Percentiles rank a stretch among this genome's conserved stretches.
These are phyloP conservation scores for Myoxocephalus aenaeus DNA, from an alignment of 2,797 vertebrate species.

Conservation along the genomic window DNA sequence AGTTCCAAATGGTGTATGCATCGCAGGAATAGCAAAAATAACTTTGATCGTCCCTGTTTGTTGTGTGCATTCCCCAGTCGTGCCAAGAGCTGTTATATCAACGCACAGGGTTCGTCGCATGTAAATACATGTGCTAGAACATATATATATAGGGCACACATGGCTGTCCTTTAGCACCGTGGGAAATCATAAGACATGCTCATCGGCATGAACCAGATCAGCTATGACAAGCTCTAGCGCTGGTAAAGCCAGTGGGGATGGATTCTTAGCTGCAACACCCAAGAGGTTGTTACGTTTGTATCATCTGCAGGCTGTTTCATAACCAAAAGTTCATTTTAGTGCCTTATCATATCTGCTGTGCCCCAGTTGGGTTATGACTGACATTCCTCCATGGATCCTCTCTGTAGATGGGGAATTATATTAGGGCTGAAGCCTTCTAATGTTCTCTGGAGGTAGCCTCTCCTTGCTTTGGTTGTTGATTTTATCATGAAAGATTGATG, in stretches of 20 bases:
- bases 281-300: constrained; percentile 45
- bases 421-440: constrained; percentile 23
- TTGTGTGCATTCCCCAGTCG: constrained; percentile 30
- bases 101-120: constrained; percentile 14
- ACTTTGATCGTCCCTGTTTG: constrained; percentile 55
- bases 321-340: constrained; percentile 32
- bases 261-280: constrained; percentile 43
- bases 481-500: constrained; percentile 50
- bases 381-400: constrained; percentile 26
- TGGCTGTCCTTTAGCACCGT: constrained; percentile 35
- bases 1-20: constrained; percentile 38
- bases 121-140: constrained; percentile 40
- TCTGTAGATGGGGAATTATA: constrained; percentile 16
- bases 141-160: constrained; percentile 42
- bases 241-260: constrained; percentile 33
- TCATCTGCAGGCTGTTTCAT: constrained; percentile 49
- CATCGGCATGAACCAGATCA: constrained; percentile 46
- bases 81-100: constrained; percentile 48
- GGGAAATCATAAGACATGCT: constrained; percentile 35
- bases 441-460: constrained; percentile 23
- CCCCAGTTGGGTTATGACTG: constrained; percentile 28
- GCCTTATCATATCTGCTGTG: constrained; percentile 22
- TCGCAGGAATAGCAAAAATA: constrained; percentile 23
- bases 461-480: constrained; percentile 33
- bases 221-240: constrained; percentile 60